These are phyloP conservation scores for Drosophila yooni DNA, from an alignment of 2,888 invertebrate genomes.

Conservation along the genomic window DNA sequence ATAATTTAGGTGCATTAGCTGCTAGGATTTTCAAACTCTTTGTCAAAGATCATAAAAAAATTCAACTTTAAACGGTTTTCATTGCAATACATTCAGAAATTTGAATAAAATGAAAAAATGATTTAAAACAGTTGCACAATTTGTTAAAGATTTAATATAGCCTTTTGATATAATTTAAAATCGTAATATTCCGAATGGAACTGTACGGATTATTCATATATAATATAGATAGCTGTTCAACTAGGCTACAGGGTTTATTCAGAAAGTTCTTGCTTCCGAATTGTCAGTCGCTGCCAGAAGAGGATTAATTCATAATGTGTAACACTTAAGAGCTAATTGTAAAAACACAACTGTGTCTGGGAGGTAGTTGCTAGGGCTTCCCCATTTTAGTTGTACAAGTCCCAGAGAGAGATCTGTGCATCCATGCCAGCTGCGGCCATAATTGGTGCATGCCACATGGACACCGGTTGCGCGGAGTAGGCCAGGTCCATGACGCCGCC, in stretches of 20 bases:
- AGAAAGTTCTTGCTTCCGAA: constrained; percentile 6
- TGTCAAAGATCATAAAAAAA: no score
- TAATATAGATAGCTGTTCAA: constrained; percentile 5
- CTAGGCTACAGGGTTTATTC: constrained; percentile 17
- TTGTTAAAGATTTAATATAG: neutral
- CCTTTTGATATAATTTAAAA: neutral
- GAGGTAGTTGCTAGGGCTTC: neutral
- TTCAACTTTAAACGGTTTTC: neutral
- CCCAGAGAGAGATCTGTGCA: constrained; percentile 92
- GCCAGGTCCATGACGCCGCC: constrained; percentile 90
- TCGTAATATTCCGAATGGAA: neutral
- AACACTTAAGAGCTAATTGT: constrained; percentile 45
- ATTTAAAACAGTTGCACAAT: neutral
- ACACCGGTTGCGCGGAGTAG: constrained; percentile 88
- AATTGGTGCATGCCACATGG: constrained; percentile 90
- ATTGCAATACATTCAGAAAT: neutral
- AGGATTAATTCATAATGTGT: constrained; percentile 18
- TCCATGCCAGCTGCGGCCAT: constrained; percentile 92
- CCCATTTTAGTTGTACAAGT: constrained; percentile 88
- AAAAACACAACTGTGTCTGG: neutral
- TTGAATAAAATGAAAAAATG: neutral
- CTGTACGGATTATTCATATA: neutral
- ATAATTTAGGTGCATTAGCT: neutral
- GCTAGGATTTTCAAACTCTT: neutral
- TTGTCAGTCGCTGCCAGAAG: constrained; percentile 40